These are phyloP conservation scores for Drosophila willistoni DNA, from an alignment of 1,140 invertebrate genomes.

Conservation along the genomic window DNA sequence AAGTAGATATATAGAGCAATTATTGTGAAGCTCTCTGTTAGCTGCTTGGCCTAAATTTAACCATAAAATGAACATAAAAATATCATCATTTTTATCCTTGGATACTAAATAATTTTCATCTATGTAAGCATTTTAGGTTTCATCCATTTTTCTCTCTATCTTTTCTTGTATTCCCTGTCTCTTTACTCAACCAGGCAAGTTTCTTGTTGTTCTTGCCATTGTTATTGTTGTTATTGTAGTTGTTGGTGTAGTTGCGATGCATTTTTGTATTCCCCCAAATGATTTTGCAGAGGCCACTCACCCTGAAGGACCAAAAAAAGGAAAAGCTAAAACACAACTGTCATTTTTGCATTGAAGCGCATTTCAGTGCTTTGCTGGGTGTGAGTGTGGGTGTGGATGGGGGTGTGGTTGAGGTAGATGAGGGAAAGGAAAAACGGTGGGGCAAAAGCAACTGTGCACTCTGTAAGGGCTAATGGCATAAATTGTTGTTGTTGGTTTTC, in stretches of 20 bases:
- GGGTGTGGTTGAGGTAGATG: not conserved
- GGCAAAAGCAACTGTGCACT: slow-evolving; percentile 11
- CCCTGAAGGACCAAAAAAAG: slow-evolving; percentile 10
- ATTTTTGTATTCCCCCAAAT: slow-evolving; percentile 8
- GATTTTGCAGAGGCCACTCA: slow-evolving; percentile 8
- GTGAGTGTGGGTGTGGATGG: not conserved
- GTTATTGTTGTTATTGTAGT: not conserved
- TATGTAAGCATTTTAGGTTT: slow-evolving; percentile 12
- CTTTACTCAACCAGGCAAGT: not conserved
- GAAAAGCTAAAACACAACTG: slow-evolving; percentile 13
- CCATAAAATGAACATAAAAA: slow-evolving; percentile 7
- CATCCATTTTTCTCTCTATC: not conserved
- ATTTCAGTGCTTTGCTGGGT: not conserved
- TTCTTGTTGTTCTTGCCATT: slow-evolving; percentile 10
- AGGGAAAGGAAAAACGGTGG: not conserved
- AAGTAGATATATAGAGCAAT: not conserved
- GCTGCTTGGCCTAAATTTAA: slow-evolving; percentile 12
- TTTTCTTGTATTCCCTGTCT: not conserved
- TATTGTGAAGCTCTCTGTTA: not conserved
- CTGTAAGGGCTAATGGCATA: slow-evolving; percentile 15
- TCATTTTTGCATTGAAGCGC: slow-evolving; percentile 23
- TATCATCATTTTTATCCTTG: slow-evolving; percentile 6
- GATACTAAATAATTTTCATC: slow-evolving; percentile 19
- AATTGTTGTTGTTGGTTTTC: slow-evolving; percentile 22
- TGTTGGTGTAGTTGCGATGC: not conserved